These are phyloP conservation scores for Acrossocheilus wenchowensis DNA, from an alignment of 2,797 vertebrate genomes.

Conservation along the genomic window DNA sequence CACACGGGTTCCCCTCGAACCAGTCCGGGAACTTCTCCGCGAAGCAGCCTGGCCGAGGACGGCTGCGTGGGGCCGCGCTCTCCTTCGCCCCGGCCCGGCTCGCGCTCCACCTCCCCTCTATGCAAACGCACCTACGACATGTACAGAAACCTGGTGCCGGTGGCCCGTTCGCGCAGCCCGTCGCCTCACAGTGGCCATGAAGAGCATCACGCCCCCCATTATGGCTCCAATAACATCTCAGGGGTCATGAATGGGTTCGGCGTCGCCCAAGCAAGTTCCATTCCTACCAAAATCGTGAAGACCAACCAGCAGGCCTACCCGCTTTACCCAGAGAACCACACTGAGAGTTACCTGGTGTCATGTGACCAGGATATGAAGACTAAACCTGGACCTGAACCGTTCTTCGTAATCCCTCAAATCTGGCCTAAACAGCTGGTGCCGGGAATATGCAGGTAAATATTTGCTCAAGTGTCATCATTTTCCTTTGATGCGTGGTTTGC, in stretches of 20 bases:
- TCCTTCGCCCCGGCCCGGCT: slow-evolving; percentile 88
- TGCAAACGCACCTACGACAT: slow-evolving; percentile 96
- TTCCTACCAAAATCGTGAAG: slow-evolving; percentile 93
- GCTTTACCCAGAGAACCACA: slow-evolving; percentile 85
- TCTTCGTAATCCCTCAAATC: slow-evolving; percentile 88
- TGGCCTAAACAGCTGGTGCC: slow-evolving; percentile 94
- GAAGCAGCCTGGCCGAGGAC: slow-evolving; percentile 89
- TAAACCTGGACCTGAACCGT: slow-evolving; percentile 85
- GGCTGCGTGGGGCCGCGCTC: slow-evolving; percentile 86
- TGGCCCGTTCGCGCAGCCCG: slow-evolving; percentile 90
- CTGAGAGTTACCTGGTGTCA: slow-evolving; percentile 84
- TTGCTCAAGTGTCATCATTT: neutral
- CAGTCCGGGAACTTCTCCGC: slow-evolving; percentile 95
- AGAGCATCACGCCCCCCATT: slow-evolving; percentile 73
- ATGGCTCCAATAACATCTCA: slow-evolving; percentile 75
- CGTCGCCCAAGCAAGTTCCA: slow-evolving; percentile 78
- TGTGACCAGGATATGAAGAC: slow-evolving; percentile 89
- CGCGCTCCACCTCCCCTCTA: slow-evolving; percentile 93
- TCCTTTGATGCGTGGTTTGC: neutral
- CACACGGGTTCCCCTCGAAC: slow-evolving; percentile 96
- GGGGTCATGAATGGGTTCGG: slow-evolving; percentile 87
- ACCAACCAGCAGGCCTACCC: slow-evolving; percentile 85
- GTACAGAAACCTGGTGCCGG: slow-evolving; percentile 81
- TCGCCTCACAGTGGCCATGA: slow-evolving; percentile 87
- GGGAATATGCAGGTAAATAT: slow-evolving; percentile 89